Conservation (phyloP, 1,140 invertebrate genomes). For the Teleopsis dalmanni region DNA sequence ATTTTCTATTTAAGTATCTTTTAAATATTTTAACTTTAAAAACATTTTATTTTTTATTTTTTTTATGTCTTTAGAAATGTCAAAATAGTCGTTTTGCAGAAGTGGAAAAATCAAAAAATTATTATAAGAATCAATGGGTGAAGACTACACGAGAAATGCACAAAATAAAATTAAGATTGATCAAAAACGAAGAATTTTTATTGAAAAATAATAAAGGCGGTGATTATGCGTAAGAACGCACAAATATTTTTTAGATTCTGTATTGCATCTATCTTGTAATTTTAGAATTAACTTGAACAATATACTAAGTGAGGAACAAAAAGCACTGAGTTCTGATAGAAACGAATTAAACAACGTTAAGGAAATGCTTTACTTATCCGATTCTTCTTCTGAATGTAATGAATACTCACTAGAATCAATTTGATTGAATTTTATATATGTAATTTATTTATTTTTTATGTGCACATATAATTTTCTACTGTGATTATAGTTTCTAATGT, state of each 20-base stretch:
- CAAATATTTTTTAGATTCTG: neutral
- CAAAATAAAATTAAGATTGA: slow-evolving; percentile 19
- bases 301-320: slow-evolving; percentile 9
- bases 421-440: neutral
- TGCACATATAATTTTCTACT: neutral
- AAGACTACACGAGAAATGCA: slow-evolving; percentile 19
- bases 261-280: neutral
- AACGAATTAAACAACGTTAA: slow-evolving; percentile 8
- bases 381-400: neutral
- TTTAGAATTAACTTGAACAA: slow-evolving; percentile 6
- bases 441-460: neutral
- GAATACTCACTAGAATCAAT: neutral
- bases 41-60: too few species aligned
- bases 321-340: neutral
- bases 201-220: neutral
- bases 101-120: slow-evolving; percentile 23
- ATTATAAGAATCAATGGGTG: slow-evolving; percentile 27
- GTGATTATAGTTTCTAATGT: neutral
- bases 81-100: slow-evolving; percentile 20
- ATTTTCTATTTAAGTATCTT: too few species aligned
- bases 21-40: too few species aligned
- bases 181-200: neutral
- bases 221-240: slow-evolving; percentile 1
- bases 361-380: slow-evolving; percentile 3
- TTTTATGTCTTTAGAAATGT: slow-evolving; percentile 5